Conservation (phyloP, 2,888 invertebrate species). For the Pandemis heparana region DNA sequence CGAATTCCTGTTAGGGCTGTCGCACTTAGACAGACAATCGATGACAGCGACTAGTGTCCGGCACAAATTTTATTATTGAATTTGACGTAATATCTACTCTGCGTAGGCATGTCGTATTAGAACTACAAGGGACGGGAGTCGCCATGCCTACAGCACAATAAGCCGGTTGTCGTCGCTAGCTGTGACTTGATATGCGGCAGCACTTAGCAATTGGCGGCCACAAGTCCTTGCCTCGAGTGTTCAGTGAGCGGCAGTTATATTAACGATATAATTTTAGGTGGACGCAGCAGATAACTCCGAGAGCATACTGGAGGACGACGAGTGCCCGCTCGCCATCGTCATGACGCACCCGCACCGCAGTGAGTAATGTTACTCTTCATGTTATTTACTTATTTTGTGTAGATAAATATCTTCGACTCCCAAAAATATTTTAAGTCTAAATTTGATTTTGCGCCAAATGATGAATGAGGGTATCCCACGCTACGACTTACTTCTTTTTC, state of each 20-base stretch:
- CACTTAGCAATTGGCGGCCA: not conserved
- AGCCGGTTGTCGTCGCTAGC: not conserved
- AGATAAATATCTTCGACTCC: conserved; percentile 3
- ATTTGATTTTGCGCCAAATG: not conserved
- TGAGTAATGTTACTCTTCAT: conserved; percentile 81
- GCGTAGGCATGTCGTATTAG: not conserved
- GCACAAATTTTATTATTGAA: too few relatives aligned
- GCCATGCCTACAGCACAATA: not conserved
- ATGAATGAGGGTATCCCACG: not conserved
- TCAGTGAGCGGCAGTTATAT: not conserved
- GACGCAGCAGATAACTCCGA: conserved; percentile 91
- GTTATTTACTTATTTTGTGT: conserved; percentile 17
- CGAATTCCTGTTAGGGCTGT: too few relatives aligned
- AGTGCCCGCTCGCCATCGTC: conserved; percentile 97
- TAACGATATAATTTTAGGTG: conserved; percentile 69
- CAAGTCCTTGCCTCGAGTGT: not conserved
- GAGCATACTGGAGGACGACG: conserved; percentile 98
- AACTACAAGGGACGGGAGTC: not conserved
- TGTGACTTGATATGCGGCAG: not conserved
- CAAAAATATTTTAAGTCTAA: not conserved
- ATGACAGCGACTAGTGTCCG: too few relatives aligned
- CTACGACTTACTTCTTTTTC: not conserved
- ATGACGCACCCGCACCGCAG: conserved; percentile 96
- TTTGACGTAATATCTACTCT: too few relatives aligned
- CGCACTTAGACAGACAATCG: too few relatives aligned